phyloP scores from a whole-genome alignment of 2,113 vertebrate species.

The Porphyrio hochstetteri region DNA sequence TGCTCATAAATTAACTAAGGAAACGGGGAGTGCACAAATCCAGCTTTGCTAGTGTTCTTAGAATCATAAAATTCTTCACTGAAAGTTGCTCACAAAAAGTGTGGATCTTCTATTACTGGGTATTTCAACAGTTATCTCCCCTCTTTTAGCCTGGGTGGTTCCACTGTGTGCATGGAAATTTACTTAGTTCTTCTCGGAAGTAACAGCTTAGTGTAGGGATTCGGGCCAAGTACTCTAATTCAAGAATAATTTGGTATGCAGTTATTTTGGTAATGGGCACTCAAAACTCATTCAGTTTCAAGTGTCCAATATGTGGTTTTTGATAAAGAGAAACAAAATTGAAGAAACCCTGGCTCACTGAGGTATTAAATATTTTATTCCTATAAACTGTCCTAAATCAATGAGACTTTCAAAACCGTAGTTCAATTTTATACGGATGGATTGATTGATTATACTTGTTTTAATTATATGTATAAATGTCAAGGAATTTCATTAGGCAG shows the following conservation, averaged over 20 bases:
- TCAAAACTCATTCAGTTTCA: background rate
- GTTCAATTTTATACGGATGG: background rate
- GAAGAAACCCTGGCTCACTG: background rate
- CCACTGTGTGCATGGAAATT: background rate
- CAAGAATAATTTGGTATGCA: background rate
- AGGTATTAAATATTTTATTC: background rate
- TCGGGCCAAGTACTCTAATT: background rate
- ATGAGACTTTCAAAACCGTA: background rate
- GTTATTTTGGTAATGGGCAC: background rate
- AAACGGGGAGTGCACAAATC: background rate
- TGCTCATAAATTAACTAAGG: background rate
- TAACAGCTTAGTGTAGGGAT: background rate
- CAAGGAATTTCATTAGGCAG: background rate
- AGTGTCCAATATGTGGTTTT: background rate
- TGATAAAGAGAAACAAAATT: background rate
- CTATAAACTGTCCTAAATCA: background rate
- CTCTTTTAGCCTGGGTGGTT: background rate
- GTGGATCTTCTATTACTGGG: background rate
- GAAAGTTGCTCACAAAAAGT: background rate
- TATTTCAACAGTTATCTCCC: background rate
- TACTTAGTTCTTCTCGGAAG: background rate
- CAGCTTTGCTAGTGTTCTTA: background rate
- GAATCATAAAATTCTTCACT: too few species aligned
- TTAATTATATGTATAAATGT: slow-evolving; percentile 11
- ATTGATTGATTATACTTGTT: slow-evolving; percentile 13